Conservation (phyloP, 2,888 invertebrate species). For the Linnaemya vulpina region DNA sequence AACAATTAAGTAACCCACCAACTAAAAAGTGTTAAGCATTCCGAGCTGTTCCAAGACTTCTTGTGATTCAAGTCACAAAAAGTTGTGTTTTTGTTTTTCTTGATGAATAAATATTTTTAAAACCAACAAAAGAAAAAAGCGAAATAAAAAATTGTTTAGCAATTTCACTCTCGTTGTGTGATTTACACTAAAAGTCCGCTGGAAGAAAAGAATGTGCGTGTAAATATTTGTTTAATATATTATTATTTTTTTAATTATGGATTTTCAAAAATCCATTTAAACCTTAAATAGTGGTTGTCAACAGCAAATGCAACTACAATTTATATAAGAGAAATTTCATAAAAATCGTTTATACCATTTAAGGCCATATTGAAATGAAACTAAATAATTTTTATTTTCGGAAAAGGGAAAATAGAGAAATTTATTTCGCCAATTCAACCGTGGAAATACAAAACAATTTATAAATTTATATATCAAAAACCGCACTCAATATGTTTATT, state of each 20-base stretch:
- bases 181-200: background rate
- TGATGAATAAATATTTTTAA: constrained; percentile 15
- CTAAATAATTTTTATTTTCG: constrained; percentile 38
- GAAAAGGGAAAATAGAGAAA: constrained; percentile 56
- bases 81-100: background rate
- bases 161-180: constrained; percentile 53
- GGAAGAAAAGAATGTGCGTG: constrained; percentile 44
- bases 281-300: background rate
- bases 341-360: constrained; percentile 22
- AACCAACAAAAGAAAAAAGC: constrained; percentile 6
- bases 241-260: constrained; percentile 18
- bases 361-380: constrained; percentile 15
- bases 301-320: constrained; percentile 1
- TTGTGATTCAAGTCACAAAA: background rate
- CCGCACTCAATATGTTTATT: too few relatives aligned
- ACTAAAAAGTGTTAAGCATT: background rate
- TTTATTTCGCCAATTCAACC: constrained; percentile 2
- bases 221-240: constrained; percentile 54
- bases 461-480: background rate
- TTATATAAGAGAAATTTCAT: constrained; percentile 59
- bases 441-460: constrained; percentile 1
- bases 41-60: constrained; percentile 4
- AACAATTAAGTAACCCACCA: constrained; percentile 51
- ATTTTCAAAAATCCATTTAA: constrained; percentile 10
- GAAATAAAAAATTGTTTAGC: background rate